phyloP scores from a whole-genome alignment of 2,888 invertebrate species.

The Mamestra brassicae region DNA sequence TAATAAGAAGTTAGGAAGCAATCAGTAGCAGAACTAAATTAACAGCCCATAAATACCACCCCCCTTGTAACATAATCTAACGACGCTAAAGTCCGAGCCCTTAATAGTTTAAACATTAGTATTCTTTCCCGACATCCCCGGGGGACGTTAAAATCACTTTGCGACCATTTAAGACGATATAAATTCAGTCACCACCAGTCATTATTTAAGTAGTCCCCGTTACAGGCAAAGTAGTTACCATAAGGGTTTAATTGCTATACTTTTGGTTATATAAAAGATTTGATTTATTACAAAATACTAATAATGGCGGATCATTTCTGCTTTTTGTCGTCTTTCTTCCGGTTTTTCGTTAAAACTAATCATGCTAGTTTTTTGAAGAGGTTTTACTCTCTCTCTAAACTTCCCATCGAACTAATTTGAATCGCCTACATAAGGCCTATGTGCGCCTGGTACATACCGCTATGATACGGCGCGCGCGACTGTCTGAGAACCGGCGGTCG shows the following conservation, averaged over 20 bases:
- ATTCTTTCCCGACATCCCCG: constrained; percentile 55
- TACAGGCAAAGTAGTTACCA: constrained; percentile 11
- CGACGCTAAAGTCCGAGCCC: constrained; percentile 38
- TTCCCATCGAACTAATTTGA: not conserved
- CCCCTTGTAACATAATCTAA: constrained; percentile 35
- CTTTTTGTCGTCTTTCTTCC: not conserved
- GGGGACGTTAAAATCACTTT: constrained; percentile 65
- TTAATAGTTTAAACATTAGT: constrained; percentile 64
- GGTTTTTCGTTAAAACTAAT: not conserved
- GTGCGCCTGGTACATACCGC: not conserved
- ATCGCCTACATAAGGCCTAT: not conserved
- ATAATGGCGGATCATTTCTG: not conserved
- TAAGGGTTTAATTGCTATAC: constrained; percentile 6
- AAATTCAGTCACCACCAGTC: constrained; percentile 48
- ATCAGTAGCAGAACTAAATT: constrained; percentile 13
- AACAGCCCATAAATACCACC: constrained; percentile 32
- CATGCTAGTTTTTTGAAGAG: not conserved
- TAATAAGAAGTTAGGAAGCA: not conserved
- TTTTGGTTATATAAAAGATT: not conserved
- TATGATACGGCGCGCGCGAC: constrained; percentile 27
- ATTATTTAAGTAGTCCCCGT: constrained; percentile 40
- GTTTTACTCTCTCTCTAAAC: not conserved
- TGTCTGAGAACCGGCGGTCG: constrained; percentile 69
- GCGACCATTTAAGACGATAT: constrained; percentile 58
- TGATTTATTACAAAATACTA: not conserved